phyloP scores from a whole-genome alignment of 2,113 vertebrate species.

The Phycodurus eques region DNA sequence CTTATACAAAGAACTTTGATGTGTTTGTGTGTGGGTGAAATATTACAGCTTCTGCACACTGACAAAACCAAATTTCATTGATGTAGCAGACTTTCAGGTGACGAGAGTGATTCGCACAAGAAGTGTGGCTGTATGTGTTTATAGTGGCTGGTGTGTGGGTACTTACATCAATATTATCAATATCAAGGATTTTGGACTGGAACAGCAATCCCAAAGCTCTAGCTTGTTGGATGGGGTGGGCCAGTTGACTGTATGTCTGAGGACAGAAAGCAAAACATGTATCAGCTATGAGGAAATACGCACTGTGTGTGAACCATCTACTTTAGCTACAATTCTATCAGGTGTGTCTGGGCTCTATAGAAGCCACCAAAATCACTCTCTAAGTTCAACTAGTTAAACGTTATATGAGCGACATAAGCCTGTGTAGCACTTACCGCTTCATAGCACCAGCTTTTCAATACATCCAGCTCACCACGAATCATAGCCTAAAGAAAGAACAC shows the following conservation, averaged over 20 bases:
- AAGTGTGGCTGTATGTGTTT: too few species aligned
- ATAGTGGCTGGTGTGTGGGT: too few species aligned
- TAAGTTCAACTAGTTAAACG: background rate
- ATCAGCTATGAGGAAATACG: background rate
- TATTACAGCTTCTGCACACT: too few species aligned
- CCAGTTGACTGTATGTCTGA: constrained; percentile 93
- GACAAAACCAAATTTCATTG: too few species aligned
- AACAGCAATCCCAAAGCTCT: constrained; percentile 85
- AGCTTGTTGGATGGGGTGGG: constrained; percentile 92
- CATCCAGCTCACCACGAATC: constrained; percentile 90
- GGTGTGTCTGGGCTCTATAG: too few species aligned
- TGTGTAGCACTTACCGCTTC: constrained; percentile 85
- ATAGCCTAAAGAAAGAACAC: constrained; percentile 77
- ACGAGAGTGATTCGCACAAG: too few species aligned
- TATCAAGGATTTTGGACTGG: constrained; percentile 89
- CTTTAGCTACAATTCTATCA: background rate
- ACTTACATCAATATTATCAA: constrained; percentile 94
- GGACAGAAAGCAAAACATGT: constrained; percentile 25
- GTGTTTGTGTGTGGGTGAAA: too few species aligned
- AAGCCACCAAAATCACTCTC: too few species aligned
- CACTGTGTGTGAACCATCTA: background rate
- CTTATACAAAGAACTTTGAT: too few species aligned
- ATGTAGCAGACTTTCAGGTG: too few species aligned
- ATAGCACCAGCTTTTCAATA: constrained; percentile 97
- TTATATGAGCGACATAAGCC: background rate